Conservation (phyloP, 2,888 invertebrate species). For the Ornithoptera alexandrae region DNA sequence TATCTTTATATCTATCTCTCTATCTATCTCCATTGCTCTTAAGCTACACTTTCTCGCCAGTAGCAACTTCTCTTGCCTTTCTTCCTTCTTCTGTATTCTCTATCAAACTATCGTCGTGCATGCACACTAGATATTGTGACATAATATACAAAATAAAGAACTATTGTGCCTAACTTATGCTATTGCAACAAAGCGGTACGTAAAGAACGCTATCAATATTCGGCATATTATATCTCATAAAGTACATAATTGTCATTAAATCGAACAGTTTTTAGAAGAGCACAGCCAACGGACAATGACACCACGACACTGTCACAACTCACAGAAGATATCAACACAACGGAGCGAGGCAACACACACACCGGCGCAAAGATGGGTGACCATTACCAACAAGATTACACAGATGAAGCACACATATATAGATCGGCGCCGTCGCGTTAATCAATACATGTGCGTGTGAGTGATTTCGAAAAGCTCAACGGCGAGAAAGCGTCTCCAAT, state of each 20-base stretch:
- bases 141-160: conserved; percentile 72
- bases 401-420: conserved; percentile 69
- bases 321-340: conserved; percentile 70
- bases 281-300: conserved; percentile 65
- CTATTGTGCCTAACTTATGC: conserved; percentile 73
- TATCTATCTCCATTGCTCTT: conserved; percentile 75
- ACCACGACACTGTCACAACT: conserved; percentile 70
- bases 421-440: conserved; percentile 77
- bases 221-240: conserved; percentile 57
- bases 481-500: conserved; percentile 42
- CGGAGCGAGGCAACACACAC: conserved; percentile 65
- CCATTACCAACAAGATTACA: conserved; percentile 52
- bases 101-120: conserved; percentile 77
- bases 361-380: conserved; percentile 48
- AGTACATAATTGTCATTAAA: conserved; percentile 55
- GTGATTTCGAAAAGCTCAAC: conserved; percentile 70
- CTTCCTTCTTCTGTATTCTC: conserved; percentile 76
- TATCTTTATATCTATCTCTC: conserved; percentile 72
- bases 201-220: conserved; percentile 67
- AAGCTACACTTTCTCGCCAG: conserved; percentile 75
- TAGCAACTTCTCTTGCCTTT: conserved; percentile 73
- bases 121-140: conserved; percentile 80
- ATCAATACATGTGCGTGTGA: conserved; percentile 86
- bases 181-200: conserved; percentile 64
- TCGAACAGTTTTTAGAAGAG: conserved; percentile 58